A percentile compares a stretch with the other conserved stretches of the same genome.
Evolutionary conservation across 2,888 invertebrate genomes (phyloP).

Genomic region (Diaperis boleti): DNA sequence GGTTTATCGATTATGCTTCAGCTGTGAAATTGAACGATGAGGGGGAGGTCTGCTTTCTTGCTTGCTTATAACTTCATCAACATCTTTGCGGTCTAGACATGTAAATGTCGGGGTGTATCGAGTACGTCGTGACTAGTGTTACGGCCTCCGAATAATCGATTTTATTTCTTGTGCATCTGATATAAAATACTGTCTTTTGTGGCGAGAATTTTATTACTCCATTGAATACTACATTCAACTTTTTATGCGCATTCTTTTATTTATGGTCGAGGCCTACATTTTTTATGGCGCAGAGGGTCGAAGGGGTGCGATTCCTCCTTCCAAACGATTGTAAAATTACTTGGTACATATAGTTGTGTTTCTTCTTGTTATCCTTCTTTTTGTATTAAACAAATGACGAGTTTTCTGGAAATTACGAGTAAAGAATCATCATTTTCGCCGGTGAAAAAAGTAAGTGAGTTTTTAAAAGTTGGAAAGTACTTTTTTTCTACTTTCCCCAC

Average conservation of each 20-base stretch:
- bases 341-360: too few species aligned
- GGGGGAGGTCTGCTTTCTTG: conserved; percentile 36
- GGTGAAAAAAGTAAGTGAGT: too few species aligned
- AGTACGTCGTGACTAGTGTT: conserved; percentile 37
- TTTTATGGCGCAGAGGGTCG: conserved; percentile 34
- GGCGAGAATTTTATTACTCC: conserved; percentile 48
- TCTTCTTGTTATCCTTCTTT: too few species aligned
- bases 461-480: too few species aligned
- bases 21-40: conserved; percentile 22
- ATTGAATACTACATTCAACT: conserved; percentile 43
- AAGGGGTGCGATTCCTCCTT: conserved; percentile 6
- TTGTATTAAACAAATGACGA: too few species aligned
- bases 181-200: conserved; percentile 47
- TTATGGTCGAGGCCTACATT: conserved; percentile 43
- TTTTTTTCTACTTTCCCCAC: too few species aligned
- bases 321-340: conserved; percentile 19
- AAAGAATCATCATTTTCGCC: too few species aligned
- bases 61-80: conserved; percentile 40
- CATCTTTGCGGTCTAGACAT: conserved; percentile 46
- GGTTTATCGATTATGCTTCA: conserved; percentile 32
- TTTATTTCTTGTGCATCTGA: conserved; percentile 45
- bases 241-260: conserved; percentile 46
- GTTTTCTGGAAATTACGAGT: too few species aligned
- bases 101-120: conserved; percentile 42
- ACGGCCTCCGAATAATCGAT: conserved; percentile 44